phyloP scores from a whole-genome alignment of 2,797 vertebrate genomes.

The Crenichthys baileyi region DNA sequence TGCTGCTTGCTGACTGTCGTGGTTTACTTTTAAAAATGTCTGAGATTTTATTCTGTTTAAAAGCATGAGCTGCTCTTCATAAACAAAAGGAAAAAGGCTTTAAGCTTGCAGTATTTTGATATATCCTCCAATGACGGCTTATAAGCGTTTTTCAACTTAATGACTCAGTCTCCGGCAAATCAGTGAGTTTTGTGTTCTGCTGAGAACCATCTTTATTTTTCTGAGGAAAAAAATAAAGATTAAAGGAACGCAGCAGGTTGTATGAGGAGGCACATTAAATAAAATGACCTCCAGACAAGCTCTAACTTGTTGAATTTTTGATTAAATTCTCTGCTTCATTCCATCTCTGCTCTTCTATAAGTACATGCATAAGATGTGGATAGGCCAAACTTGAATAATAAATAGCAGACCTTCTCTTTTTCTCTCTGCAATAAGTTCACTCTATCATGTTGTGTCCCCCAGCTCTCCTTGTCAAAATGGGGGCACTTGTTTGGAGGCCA shows the following conservation, averaged over 20 bases:
- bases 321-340: background rate
- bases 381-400: conserved; percentile 7
- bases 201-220: background rate
- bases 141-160: background rate
- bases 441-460: conserved; percentile 49
- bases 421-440: conserved; percentile 25
- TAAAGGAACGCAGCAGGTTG: too few relatives aligned
- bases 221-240: background rate
- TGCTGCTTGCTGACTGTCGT: background rate
- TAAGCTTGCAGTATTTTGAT: background rate
- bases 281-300: conserved; percentile 4
- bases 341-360: background rate
- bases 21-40: background rate
- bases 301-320: background rate
- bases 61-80: background rate
- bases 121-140: background rate
- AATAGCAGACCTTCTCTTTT: background rate
- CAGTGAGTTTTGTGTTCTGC: background rate
- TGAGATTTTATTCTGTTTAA: background rate
- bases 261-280: background rate
- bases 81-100: background rate
- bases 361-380: background rate
- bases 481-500: conserved; percentile 85
- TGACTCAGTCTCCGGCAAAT: background rate
- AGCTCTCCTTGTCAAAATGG: conserved; percentile 92